Percentiles rank a stretch among this genome's conserved stretches.
phyloP scores from a whole-genome alignment of 2,888 invertebrate genomes.

The Marasmarcha lunaedactyla region DNA sequence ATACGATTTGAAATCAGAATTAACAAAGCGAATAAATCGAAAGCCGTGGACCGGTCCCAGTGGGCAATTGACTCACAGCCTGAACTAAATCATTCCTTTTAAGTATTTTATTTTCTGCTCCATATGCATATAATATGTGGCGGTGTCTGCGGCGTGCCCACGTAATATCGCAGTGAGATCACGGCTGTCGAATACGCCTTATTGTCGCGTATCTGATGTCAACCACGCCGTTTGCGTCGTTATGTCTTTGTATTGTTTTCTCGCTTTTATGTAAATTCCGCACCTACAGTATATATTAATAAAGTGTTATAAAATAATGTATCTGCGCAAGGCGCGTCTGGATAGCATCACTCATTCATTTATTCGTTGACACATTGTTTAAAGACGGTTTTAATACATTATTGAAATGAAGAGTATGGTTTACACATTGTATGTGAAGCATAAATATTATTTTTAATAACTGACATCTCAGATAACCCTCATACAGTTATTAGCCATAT shows the following conservation, averaged over 20 bases:
- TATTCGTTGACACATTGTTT: too few relatives aligned
- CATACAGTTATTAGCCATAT: too few relatives aligned
- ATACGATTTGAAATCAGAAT: too few relatives aligned
- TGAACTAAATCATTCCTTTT: background rate
- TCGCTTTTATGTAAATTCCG: background rate
- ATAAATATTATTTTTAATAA: too few relatives aligned
- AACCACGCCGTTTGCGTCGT: background rate
- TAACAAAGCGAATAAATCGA: background rate
- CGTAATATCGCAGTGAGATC: background rate
- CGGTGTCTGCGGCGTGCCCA: background rate
- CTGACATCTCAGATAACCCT: too few relatives aligned
- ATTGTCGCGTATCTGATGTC: background rate
- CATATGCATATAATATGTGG: background rate
- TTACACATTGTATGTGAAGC: too few relatives aligned
- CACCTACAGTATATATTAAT: too few relatives aligned
- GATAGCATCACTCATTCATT: too few relatives aligned
- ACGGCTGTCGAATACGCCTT: background rate
- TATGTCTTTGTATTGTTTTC: constrained; percentile 1
- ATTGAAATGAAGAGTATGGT: too few relatives aligned
- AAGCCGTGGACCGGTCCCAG: background rate
- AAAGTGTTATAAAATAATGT: too few relatives aligned
- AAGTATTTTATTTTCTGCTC: background rate
- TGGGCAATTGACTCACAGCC: background rate
- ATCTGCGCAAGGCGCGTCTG: too few relatives aligned
- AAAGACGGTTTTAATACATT: too few relatives aligned